phyloP scores from a whole-genome alignment of 1,140 invertebrate genomes.

The Drosophila seguyi region DNA sequence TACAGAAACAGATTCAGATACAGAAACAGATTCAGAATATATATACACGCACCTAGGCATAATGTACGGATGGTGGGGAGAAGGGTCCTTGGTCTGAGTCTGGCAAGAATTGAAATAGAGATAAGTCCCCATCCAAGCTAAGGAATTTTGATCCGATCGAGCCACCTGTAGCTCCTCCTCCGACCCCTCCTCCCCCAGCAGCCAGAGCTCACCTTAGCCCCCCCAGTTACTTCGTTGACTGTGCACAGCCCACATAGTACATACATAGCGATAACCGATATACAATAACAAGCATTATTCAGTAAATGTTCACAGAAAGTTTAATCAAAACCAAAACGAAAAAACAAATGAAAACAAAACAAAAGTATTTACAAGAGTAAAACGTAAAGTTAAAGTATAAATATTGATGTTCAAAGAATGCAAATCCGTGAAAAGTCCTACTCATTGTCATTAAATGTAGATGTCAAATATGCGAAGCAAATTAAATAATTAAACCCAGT shows the following conservation, averaged over 20 bases:
- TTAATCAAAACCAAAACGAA: constrained; percentile 70
- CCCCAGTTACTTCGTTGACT: constrained; percentile 44
- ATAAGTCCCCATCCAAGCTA: constrained; percentile 1
- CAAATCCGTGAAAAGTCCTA: constrained; percentile 74
- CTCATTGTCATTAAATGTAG: constrained; percentile 70
- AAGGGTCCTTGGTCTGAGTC: constrained; percentile 29
- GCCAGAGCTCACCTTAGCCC: constrained; percentile 30
- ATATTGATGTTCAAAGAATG: constrained; percentile 71
- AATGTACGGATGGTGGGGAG: neutral
- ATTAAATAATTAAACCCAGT: constrained; percentile 67
- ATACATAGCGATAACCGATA: constrained; percentile 64
- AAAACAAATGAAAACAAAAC: constrained; percentile 42
- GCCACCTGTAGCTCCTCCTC: neutral
- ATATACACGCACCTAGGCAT: constrained; percentile 23
- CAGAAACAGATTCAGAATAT: constrained; percentile 4
- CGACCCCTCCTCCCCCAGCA: neutral
- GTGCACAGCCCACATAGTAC: constrained; percentile 42
- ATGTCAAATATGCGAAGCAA: constrained; percentile 68
- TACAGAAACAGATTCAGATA: constrained; percentile 1
- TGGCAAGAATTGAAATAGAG: constrained; percentile 6
- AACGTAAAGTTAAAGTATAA: constrained; percentile 55
- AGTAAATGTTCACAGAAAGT: constrained; percentile 75
- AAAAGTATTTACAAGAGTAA: constrained; percentile 71
- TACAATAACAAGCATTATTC: constrained; percentile 65
- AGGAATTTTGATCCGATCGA: constrained; percentile 23